Conservation (phyloP, 2,113 vertebrate genomes). For the Anhinga rufa region DNA sequence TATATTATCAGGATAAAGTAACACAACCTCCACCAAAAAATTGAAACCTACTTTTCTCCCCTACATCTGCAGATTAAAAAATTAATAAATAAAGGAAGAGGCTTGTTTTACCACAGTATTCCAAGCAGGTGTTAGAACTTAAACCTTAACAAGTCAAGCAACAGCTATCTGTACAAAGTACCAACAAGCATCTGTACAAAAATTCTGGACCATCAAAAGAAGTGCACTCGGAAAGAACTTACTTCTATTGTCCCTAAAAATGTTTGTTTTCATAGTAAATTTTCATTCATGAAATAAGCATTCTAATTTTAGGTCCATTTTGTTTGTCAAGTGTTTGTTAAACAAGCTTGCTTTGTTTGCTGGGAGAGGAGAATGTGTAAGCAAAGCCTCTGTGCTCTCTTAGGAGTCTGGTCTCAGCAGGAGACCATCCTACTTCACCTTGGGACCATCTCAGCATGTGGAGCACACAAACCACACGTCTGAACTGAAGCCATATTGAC, state of each 20-base stretch:
- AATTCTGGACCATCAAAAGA: background rate
- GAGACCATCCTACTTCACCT: background rate
- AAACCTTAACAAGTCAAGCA: background rate
- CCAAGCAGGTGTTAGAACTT: slow-evolving; percentile 1
- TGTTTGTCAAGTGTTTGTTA: background rate
- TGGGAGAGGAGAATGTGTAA: background rate
- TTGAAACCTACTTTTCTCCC: background rate
- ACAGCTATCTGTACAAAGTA: background rate
- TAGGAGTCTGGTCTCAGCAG: background rate
- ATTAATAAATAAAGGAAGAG: background rate
- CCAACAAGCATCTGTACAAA: background rate
- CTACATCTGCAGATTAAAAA: background rate
- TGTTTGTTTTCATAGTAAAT: slow-evolving; percentile 4
- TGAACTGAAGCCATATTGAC: background rate
- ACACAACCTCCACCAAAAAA: background rate
- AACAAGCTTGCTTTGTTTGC: slow-evolving; percentile 13
- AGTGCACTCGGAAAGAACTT: background rate
- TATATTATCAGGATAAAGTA: background rate
- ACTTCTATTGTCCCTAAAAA: background rate
- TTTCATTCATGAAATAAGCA: background rate
- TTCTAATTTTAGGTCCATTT: background rate
- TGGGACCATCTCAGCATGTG: background rate
- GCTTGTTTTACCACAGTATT: background rate
- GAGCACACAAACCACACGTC: background rate
- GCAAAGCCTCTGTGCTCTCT: background rate